Conservation (phyloP, 2,888 invertebrate genomes). For the Dromius quadrimaculatus region DNA sequence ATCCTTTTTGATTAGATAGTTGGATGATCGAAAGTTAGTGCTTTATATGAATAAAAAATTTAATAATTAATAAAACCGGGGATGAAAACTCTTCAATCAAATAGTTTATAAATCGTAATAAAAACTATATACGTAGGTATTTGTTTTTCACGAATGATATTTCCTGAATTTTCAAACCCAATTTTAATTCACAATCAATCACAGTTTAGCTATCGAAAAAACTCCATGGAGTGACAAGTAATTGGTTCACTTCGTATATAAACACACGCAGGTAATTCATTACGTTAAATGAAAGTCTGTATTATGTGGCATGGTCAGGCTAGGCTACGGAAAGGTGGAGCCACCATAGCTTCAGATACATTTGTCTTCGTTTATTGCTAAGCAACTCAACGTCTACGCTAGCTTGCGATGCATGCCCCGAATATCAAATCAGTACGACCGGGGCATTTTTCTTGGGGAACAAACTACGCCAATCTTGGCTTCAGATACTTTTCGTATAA, state of each 20-base stretch:
- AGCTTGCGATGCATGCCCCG: constrained; percentile 54
- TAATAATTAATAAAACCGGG: too few species aligned
- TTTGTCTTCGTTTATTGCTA: constrained; percentile 60
- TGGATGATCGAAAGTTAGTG: too few species aligned
- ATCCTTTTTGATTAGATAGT: too few species aligned
- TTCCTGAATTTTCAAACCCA: background rate
- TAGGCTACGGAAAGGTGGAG: constrained; percentile 33
- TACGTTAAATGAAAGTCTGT: constrained; percentile 49
- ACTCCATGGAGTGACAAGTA: constrained; percentile 15
- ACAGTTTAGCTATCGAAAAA: constrained; percentile 18
- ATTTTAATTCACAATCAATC: constrained; percentile 30
- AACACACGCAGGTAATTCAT: constrained; percentile 48
- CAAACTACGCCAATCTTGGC: constrained; percentile 20
- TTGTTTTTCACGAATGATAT: constrained; percentile 3
- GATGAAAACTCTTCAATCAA: background rate
- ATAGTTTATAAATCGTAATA: background rate
- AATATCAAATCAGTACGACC: constrained; percentile 56
- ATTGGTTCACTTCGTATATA: constrained; percentile 25
- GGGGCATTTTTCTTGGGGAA: constrained; percentile 6
- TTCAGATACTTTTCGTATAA: background rate
- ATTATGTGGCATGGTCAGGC: constrained; percentile 48
- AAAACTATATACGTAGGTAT: constrained; percentile 5
- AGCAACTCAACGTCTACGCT: constrained; percentile 57
- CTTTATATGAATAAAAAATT: too few species aligned
- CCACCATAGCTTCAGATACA: constrained; percentile 54